phyloP scores from a whole-genome alignment of 2,888 invertebrate genomes.

The Amphipyra tragopoginis region DNA sequence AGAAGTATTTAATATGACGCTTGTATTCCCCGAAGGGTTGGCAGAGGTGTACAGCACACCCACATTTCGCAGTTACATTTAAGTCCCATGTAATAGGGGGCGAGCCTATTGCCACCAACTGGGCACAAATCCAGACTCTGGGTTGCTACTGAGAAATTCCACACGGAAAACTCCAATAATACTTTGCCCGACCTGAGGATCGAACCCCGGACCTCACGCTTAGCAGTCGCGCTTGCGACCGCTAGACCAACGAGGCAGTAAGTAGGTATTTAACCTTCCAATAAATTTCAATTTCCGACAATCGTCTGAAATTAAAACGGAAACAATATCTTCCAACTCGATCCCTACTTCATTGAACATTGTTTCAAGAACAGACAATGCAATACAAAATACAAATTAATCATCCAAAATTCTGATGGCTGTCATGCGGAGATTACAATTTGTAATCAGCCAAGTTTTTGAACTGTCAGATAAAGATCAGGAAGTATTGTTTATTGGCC shows the following conservation, averaged over 20 bases:
- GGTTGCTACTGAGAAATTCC: no score
- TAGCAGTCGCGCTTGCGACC: background rate
- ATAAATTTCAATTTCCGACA: background rate
- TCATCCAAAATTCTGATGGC: background rate
- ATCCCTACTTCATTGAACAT: slow-evolving; percentile 1
- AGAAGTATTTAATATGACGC: no score
- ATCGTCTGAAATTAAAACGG: slow-evolving; percentile 5
- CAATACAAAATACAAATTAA: slow-evolving; percentile 5
- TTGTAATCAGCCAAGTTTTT: background rate
- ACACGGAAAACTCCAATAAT: no score
- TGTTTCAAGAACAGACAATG: background rate
- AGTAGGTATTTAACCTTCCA: background rate
- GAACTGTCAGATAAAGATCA: background rate
- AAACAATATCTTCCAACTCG: slow-evolving; percentile 6
- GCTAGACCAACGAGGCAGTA: no score
- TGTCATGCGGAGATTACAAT: slow-evolving; percentile 5
- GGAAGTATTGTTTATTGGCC: background rate
- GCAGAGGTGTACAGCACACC: no score
- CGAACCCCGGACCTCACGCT: no score
- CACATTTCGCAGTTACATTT: no score
- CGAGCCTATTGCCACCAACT: no score
- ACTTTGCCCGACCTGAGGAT: no score
- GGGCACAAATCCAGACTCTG: no score
- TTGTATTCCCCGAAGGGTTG: no score
- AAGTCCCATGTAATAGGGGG: no score